Conservation (phyloP, 1,140 invertebrate species). For the Lethocerus indicus region DNA sequence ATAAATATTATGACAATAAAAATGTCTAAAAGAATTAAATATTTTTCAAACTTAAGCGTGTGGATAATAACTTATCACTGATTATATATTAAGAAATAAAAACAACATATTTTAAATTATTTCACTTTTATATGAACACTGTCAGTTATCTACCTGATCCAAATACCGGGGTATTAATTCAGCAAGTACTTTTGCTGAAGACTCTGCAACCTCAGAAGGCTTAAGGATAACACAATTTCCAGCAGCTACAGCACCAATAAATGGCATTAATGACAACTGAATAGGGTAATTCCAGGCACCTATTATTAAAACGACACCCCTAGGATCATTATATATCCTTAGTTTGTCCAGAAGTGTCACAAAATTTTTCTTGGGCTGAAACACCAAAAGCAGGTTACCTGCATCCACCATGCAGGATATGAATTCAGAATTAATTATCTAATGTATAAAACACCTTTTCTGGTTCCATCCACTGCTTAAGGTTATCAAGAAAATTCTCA, state of each 20-base stretch:
- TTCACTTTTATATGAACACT: too few species aligned
- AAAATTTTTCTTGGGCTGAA: conserved; percentile 43
- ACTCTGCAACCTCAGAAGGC: conserved; percentile 77
- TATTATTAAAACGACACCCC: conserved; percentile 71
- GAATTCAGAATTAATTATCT: not conserved
- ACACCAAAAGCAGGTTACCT: too few species aligned
- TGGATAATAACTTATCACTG: too few species aligned
- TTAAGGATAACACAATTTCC: conserved; percentile 90
- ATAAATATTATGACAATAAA: conserved; percentile 3
- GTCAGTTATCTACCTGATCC: conserved; percentile 57
- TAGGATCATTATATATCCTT: conserved; percentile 62
- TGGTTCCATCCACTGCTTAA: conserved; percentile 47
- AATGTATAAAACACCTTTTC: conserved; percentile 30
- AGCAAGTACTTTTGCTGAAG: conserved; percentile 51
- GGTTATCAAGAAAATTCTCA: conserved; percentile 36
- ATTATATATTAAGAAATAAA: too few species aligned
- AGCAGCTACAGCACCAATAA: conserved; percentile 69
- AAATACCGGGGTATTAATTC: conserved; percentile 78
- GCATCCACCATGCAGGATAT: too few species aligned
- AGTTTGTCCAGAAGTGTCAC: conserved; percentile 51
- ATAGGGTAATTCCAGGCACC: conserved; percentile 98
- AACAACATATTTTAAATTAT: too few species aligned
- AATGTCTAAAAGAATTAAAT: not conserved
- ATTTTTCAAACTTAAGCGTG: too few species aligned
- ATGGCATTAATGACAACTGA: conserved; percentile 53